Evolutionary conservation across 2,113 vertebrate genomes (phyloP).

Genomic region (Clarias magur): DNA sequence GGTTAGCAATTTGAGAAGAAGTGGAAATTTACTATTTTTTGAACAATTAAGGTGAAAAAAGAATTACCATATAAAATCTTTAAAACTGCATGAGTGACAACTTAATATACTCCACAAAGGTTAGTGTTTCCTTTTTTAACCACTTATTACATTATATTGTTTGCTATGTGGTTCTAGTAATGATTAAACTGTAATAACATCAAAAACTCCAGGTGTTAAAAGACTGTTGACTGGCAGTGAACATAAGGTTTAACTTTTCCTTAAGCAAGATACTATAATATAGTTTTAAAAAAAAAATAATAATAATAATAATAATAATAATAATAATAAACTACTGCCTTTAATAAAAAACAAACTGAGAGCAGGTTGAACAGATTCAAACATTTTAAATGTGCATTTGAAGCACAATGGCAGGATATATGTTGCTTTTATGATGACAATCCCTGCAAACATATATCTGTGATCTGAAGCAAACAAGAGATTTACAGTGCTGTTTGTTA

Average conservation of each 20-base stretch:
- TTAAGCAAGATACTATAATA: slow-evolving; percentile 1
- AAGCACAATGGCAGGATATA: slow-evolving; percentile 51
- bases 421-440: slow-evolving; percentile 44
- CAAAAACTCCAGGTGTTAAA: slow-evolving; percentile 15
- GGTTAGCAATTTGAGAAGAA: neutral
- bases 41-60: neutral
- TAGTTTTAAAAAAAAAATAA: neutral
- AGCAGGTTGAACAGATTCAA: slow-evolving; percentile 7
- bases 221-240: neutral
- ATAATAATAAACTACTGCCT: neutral
- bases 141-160: neutral
- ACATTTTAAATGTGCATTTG: slow-evolving; percentile 48
- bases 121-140: neutral
- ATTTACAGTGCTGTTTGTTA: slow-evolving; percentile 80
- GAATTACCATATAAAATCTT: neutral
- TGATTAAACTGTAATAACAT: slow-evolving; percentile 4
- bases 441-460: slow-evolving; percentile 59
- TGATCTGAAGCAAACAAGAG: slow-evolving; percentile 38
- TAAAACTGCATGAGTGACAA: neutral
- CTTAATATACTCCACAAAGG: neutral
- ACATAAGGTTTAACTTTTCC: slow-evolving; percentile 11
- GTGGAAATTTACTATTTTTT: neutral
- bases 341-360: slow-evolving; percentile 21
- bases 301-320: too few relatives aligned
- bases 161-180: neutral